A percentile compares a stretch with the other conserved stretches of the same genome.
These are phyloP conservation scores for Lacanobia wlatinum DNA, from an alignment of 2,888 invertebrate genomes.

Conservation along the genomic window DNA sequence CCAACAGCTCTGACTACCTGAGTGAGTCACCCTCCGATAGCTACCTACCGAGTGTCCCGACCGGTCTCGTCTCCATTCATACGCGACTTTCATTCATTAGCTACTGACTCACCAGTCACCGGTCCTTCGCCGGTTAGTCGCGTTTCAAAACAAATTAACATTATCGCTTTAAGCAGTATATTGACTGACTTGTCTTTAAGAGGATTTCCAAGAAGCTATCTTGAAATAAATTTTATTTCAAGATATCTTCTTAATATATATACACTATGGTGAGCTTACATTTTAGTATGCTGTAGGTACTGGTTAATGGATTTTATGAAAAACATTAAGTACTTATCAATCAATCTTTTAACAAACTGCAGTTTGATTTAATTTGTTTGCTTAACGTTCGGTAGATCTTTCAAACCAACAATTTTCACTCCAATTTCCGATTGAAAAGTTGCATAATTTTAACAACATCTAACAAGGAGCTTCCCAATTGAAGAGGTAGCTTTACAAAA, in stretches of 20 bases:
- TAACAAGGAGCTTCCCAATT: not conserved
- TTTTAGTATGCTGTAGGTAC: not conserved
- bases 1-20: not conserved
- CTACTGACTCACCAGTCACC: slow-evolving; percentile 39
- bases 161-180: slow-evolving; percentile 8
- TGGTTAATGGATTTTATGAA: not conserved
- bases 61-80: slow-evolving; percentile 56
- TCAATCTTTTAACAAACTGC: slow-evolving; percentile 6
- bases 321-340: not conserved
- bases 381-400: not conserved
- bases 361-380: not conserved
- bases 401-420: not conserved
- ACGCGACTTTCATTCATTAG: slow-evolving; percentile 56
- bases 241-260: too few relatives aligned
- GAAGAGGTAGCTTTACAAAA: slow-evolving; percentile 2
- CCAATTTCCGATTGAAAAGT: not conserved
- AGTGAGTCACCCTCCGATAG: slow-evolving; percentile 42
- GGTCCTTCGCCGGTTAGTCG: slow-evolving; percentile 39
- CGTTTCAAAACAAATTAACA: slow-evolving; percentile 35
- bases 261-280: too few relatives aligned
- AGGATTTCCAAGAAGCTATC: slow-evolving; percentile 15
- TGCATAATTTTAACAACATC: not conserved
- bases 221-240: not conserved
- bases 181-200: slow-evolving; percentile 12
- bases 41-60: not conserved